Conservation (phyloP, 2,113 vertebrate genomes). For the Capreolus pygargus region DNA sequence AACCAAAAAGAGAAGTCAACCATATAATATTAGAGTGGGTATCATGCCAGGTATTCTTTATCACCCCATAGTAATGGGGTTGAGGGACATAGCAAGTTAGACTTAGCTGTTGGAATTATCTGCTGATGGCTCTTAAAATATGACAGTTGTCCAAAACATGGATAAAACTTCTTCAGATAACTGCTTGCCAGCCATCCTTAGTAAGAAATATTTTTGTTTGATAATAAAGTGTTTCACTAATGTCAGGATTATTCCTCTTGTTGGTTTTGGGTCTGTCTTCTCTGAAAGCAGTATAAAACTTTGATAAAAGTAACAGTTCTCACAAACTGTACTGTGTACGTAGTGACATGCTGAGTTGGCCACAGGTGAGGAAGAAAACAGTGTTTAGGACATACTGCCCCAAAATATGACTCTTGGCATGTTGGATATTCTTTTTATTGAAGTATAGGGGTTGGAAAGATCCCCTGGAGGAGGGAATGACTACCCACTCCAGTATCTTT, state of each 20-base stretch:
- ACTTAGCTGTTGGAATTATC: background rate
- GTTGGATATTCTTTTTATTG: background rate
- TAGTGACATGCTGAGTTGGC: background rate
- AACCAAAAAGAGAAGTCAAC: background rate
- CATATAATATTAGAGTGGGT: background rate
- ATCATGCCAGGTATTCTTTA: background rate
- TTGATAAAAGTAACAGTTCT: background rate
- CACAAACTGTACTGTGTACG: background rate
- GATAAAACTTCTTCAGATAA: background rate
- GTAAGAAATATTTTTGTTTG: background rate
- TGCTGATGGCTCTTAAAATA: background rate
- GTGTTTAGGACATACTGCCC: background rate
- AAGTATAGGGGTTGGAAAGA: background rate
- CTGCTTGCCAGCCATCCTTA: background rate
- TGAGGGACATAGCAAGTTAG: background rate
- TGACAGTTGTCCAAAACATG: background rate
- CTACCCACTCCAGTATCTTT: background rate
- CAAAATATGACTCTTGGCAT: background rate
- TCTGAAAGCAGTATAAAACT: background rate
- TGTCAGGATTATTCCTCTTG: background rate
- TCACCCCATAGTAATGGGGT: background rate
- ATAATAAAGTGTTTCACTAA: background rate
- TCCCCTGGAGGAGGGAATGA: background rate
- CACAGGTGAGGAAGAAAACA: background rate
- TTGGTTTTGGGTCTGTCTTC: background rate